Evolutionary conservation across 2,113 vertebrate genomes (phyloP), one percentile per base, ranked within the genome.

Genomic region (Varanus komodoensis): DNA sequence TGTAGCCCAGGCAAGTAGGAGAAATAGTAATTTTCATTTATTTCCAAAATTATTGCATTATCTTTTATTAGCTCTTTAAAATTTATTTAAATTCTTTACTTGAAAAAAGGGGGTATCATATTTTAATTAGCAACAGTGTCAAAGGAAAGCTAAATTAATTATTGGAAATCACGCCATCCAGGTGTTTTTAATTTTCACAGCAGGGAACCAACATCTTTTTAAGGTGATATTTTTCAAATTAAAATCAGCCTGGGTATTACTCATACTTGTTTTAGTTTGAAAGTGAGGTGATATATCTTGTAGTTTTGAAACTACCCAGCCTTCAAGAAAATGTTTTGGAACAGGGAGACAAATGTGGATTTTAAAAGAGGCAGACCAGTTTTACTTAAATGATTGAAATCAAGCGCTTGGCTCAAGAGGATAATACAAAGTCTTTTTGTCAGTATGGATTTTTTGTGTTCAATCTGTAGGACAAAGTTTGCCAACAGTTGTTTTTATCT

Each of bases 171-270:
- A 95, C 87, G 93, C 91, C 87, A 96, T 97, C 96, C 97, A 97
- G 96, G 95, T 98, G 97, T 97, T 96, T 97, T 96, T 96, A 93
- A 97, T 97, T 97, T 97, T 97, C 97, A 96, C 97, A 97, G 97
- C 97, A 95, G 97, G 97, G 96, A 96, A 96, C 97, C 86, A 87
- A 93, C 96, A 96, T 97, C 96, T 96, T 94, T 96, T 94, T 94
- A 97, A 97, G 96, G 96, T 97, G 96, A 96, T 97, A 97, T 95
- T 97, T 97, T 97, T 97, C 94, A 97, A 96, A 98, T 98, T 98
- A 97, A 97, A 97, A 97, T 98, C 97, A 95, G 96, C 92, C 95
- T 93, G 95, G 94, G 95, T 96, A 96, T 96, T 96, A 95, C 92
- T 96, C 95, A 97, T 95, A 89, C 94, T 93, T 95, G 90, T 93